phyloP scores from a whole-genome alignment of 2,113 vertebrate species.

The Neogale vison region DNA sequence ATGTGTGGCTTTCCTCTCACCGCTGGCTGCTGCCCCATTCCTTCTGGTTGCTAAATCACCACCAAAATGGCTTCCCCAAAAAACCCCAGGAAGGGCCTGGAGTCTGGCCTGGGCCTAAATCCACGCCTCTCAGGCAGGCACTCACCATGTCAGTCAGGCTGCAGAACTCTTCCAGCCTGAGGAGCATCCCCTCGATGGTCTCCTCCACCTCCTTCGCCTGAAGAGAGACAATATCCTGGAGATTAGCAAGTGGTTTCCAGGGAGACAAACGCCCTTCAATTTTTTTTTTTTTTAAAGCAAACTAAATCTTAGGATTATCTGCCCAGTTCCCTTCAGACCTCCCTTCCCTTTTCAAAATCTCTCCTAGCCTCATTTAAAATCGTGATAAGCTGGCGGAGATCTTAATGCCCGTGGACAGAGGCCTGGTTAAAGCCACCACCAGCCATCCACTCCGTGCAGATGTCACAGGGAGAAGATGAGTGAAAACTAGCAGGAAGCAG shows the following conservation, averaged over 20 bases:
- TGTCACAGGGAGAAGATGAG: neutral
- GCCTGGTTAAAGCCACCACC: neutral
- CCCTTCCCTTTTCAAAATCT: neutral
- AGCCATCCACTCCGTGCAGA: neutral
- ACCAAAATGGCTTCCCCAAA: conserved; percentile 62
- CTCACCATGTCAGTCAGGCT: conserved; percentile 73
- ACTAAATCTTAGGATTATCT: conserved; percentile 35
- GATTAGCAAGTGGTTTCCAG: conserved; percentile 68
- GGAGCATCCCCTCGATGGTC: conserved; percentile 66
- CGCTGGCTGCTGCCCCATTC: conserved; percentile 42
- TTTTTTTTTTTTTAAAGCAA: neutral
- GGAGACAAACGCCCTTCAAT: conserved; percentile 58
- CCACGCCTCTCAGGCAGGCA: neutral
- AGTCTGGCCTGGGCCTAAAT: neutral
- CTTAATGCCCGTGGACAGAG: neutral
- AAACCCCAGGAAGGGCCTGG: neutral
- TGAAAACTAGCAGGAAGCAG: neutral
- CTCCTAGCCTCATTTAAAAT: neutral
- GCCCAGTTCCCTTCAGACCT: conserved; percentile 22
- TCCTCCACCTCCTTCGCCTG: conserved; percentile 75
- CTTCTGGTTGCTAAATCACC: conserved; percentile 49
- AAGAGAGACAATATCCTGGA: conserved; percentile 22
- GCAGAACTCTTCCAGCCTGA: conserved; percentile 76
- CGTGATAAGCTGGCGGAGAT: rapidly evolving
- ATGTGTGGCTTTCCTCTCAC: neutral